Percentiles rank a stretch among this genome's conserved stretches.
These are phyloP conservation scores for Coturnix japonica DNA, from an alignment of 2,113 vertebrate species.

Conservation along the genomic window DNA sequence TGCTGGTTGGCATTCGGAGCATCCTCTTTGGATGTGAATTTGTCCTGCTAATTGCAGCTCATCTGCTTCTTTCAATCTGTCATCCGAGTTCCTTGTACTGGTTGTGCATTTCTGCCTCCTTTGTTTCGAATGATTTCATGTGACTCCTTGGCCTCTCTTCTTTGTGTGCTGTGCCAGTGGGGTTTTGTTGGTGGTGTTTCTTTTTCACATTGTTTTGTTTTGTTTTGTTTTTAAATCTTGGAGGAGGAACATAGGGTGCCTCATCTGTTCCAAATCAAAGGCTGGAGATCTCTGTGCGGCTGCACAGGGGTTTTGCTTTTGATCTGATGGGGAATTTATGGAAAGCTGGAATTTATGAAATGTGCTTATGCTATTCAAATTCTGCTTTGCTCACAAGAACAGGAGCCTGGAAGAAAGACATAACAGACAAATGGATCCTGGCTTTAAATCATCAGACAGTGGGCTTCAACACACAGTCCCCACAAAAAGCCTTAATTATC, in stretches of 20 bases:
- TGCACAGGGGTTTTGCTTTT: slow-evolving; percentile 34
- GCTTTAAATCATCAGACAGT: slow-evolving; percentile 13
- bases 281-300: slow-evolving; percentile 48
- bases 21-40: background rate
- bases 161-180: background rate
- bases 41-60: background rate
- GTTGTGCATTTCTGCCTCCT: slow-evolving; percentile 34
- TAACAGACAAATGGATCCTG: background rate
- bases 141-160: background rate
- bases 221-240: slow-evolving; percentile 27
- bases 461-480: background rate
- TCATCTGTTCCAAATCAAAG: slow-evolving; percentile 59
- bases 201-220: background rate
- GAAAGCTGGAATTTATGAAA: slow-evolving; percentile 49
- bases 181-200: background rate
- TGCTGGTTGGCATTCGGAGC: background rate
- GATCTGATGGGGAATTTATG: slow-evolving; percentile 14
- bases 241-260: slow-evolving; percentile 37
- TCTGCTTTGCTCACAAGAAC: slow-evolving; percentile 7
- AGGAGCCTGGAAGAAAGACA: background rate
- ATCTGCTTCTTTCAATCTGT: background rate
- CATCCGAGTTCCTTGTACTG: background rate
- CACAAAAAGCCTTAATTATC: slow-evolving; percentile 50
- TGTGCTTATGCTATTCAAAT: slow-evolving; percentile 27
- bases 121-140: slow-evolving; percentile 34